Evolutionary conservation across 2,888 invertebrate genomes (phyloP), one percentile per base, ranked within the genome.

Genomic region (Chloromyia formosa): DNA sequence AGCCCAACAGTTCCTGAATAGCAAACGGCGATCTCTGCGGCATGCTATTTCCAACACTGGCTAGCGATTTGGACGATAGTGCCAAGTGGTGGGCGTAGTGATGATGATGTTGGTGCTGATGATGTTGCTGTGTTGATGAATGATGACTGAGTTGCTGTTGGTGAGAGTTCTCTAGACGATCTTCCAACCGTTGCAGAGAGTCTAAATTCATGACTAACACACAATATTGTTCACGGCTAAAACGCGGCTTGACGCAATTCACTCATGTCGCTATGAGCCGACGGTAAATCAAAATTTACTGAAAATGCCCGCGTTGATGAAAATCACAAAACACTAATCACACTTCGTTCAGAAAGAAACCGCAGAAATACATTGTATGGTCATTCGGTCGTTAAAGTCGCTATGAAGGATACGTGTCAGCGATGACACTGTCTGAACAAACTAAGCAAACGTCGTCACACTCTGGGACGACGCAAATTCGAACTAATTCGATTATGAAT

Each of bases 11-110:
- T 80, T 86, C 85, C 78, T 86, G 86, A 77, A 86, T 86, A 71
- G 83, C 85, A 79, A 86, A 86, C n/a, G 85, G 83, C 73, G 86
- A 85, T 78, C 86, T 81, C 78, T 86, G 85, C 75, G 85, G 84
- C 85, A 86, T 85, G 74, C 80, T 80, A 75, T 35, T 16, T 12
- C 20, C 56, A 77, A 27, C 42, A 18, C 69, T 56, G 7, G 58
- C 14, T n/a, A 58, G 10, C 14, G 58, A 71, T 18, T 56, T 58
- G n/a, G 35, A n/a, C 16, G 71, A 27, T 12, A 10, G 40, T 22
- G 5, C 45, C 42, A 14, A n/a, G 16, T 16, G 42, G 27, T 71
- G 75, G 14, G 61, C 75, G 74, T 12, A 73, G 66, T 35, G 72
- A 72, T 68, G 76, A 71, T 42, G 76, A n/a, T n/a, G n/a, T n/a